A percentile compares a stretch with the other conserved stretches of the same genome.
Conservation (phyloP, 2,888 invertebrate species). For the Gnatocerus cornutus region DNA sequence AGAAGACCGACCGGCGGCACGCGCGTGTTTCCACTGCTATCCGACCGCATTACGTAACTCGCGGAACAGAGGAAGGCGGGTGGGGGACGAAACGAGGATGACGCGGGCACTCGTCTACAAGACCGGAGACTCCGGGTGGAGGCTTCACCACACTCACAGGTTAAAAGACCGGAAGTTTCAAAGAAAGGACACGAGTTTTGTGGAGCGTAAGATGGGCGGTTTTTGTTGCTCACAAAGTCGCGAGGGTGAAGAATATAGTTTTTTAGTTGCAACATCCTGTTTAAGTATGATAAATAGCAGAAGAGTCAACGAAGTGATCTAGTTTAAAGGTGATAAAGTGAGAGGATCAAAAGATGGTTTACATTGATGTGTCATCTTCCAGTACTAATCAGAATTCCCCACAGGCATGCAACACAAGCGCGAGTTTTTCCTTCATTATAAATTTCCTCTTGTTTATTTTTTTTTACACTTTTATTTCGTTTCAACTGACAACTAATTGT, state of each 20-base stretch:
- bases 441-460: too few species aligned
- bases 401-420: too few species aligned
- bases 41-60: slow-evolving; percentile 63
- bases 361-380: too few species aligned
- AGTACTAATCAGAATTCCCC: too few species aligned
- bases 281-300: neutral
- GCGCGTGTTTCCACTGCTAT: slow-evolving; percentile 55
- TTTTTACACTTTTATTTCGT: neutral
- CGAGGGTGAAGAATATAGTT: neutral
- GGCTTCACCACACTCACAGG: neutral
- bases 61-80: slow-evolving; percentile 51
- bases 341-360: neutral
- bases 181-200: slow-evolving; percentile 8
- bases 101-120: slow-evolving; percentile 50
- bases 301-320: neutral
- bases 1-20: slow-evolving; percentile 49
- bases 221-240: neutral
- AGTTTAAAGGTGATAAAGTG: neutral
- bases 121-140: slow-evolving; percentile 39
- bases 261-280: neutral
- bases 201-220: neutral
- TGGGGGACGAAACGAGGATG: slow-evolving; percentile 53
- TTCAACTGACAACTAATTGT: neutral
- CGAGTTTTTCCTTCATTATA: too few species aligned
- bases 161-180: neutral